Evolutionary conservation across 2,888 invertebrate species (phyloP).

Genomic region (Pseudococcus viburni): DNA sequence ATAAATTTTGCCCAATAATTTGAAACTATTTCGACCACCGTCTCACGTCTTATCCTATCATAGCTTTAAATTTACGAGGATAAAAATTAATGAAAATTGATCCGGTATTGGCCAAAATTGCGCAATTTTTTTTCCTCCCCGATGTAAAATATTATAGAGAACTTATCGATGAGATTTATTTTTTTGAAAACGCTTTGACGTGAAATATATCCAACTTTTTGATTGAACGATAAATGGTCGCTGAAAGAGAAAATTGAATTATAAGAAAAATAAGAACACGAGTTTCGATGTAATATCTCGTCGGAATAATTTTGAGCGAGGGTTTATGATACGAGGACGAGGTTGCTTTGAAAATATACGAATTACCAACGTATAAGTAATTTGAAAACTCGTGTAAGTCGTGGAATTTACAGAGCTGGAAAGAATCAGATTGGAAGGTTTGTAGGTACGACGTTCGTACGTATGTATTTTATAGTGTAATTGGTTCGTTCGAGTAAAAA

Average conservation of each 20-base stretch:
- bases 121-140: not conserved
- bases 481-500: conserved; percentile 35
- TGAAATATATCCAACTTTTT: not conserved
- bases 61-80: no score
- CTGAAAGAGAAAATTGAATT: not conserved
- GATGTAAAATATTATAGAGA: not conserved
- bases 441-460: not conserved
- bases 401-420: conserved; percentile 9
- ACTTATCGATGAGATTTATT: not conserved
- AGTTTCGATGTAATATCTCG: not conserved
- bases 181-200: not conserved
- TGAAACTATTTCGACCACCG: no score
- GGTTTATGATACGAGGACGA: not conserved
- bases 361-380: not conserved
- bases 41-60: no score
- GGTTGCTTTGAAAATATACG: not conserved
- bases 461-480: conserved; percentile 21
- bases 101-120: not conserved
- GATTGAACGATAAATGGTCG: not conserved
- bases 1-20: no score
- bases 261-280: not conserved
- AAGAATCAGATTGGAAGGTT: conserved; percentile 24
- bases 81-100: not conserved
- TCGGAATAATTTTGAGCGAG: not conserved
- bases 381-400: conserved; percentile 20